Evolutionary conservation across 2,888 invertebrate genomes (phyloP).

Genomic region (Portevinia maculata): DNA sequence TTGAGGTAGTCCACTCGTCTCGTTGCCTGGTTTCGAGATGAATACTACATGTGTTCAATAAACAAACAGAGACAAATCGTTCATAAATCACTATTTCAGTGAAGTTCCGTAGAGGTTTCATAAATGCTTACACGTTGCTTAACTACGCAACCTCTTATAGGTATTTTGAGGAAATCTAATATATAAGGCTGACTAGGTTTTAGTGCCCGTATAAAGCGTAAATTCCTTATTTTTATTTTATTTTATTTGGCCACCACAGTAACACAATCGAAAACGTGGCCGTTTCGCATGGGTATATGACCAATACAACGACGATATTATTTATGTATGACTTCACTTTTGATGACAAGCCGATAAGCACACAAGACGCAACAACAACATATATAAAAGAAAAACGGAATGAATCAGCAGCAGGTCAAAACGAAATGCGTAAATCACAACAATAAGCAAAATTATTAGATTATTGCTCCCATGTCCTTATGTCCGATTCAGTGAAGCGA

Average conservation of each 20-base stretch:
- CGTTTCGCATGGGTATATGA: background rate
- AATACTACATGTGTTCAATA: too few relatives aligned
- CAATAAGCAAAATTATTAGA: constrained; percentile 46
- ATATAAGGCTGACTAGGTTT: too few relatives aligned
- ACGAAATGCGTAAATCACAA: constrained; percentile 47
- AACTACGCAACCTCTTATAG: too few relatives aligned
- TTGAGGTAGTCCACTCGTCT: too few relatives aligned
- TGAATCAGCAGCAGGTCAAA: constrained; percentile 18
- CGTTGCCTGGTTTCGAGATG: too few relatives aligned
- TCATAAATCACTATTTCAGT: too few relatives aligned
- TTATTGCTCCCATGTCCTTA: constrained; percentile 34
- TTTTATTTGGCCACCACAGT: background rate
- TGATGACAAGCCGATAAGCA: constrained; percentile 12
- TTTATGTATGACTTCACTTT: constrained; percentile 38
- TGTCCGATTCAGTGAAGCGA: constrained; percentile 47
- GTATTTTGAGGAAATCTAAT: too few relatives aligned
- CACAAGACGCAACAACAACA: background rate
- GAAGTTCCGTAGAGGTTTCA: too few relatives aligned
- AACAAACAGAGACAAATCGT: too few relatives aligned
- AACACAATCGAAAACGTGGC: background rate
- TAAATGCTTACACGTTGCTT: too few relatives aligned
- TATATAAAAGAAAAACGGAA: constrained; percentile 1
- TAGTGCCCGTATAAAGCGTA: too few relatives aligned
- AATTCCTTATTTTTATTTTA: too few relatives aligned
- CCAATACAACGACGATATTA: constrained; percentile 15